Evolutionary conservation across 2,888 invertebrate species (phyloP), one percentile per base, ranked within the genome.

Genomic region (Allophyes oxyacanthae): DNA sequence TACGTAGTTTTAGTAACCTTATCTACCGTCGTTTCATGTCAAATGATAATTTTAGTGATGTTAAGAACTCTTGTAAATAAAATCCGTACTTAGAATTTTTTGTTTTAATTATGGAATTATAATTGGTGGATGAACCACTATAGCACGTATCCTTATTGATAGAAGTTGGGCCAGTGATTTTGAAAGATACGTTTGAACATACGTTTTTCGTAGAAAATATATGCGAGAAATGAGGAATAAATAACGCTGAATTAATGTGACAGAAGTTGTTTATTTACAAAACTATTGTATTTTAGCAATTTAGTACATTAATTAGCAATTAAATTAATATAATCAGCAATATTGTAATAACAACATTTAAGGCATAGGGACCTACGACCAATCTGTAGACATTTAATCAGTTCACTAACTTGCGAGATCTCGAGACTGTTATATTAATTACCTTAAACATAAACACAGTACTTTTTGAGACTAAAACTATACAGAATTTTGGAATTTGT

Each of bases 21-120:
- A 61, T 53, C 25, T 43, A 44, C 9, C 48, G 34, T 50, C 25
- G 46, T 63, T 74, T 44, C 53, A 60, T 56, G 71, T 65, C 62
- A 56, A 68, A 69, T 53, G 37, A 60, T 59, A 59, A 52, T 58
- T 58, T 62, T 72, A 70, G 55, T 43, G 46, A 54, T 64, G 20
- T 70, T 64, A 75, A 67, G 56, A 55, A 62, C 28, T 54, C 58
- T 77, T 86, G 86, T 89, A 87, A 87, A 87, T 88, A 88, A 88
- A 88, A 81, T 58, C 83, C 82, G 87, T 90, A 89, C 89, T 88
- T 89, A 88, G 87, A 81, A 69, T 14, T 50, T n/a, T 58, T 70
- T 48, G 70, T 79, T 80, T 71, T 56, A 55, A 48, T 64, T 32
- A 20, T 20, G 4, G n/a, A n/a, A n/a, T n/a, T 20, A 20, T 20